Conservation (phyloP, 2,797 vertebrate species). For the Schizopygopsis malacanthus region DNA sequence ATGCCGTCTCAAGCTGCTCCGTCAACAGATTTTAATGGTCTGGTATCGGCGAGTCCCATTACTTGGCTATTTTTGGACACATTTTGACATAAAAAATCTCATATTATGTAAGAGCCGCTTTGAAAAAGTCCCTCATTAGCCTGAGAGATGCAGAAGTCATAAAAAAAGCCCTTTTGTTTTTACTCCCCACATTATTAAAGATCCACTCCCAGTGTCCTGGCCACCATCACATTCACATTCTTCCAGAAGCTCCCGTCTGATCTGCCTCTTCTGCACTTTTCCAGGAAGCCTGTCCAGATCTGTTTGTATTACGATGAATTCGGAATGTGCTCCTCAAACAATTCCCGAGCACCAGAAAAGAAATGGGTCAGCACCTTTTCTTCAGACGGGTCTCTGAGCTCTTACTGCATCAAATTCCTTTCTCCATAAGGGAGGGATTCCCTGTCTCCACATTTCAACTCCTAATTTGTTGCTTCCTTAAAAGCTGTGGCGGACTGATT, state of each 20-base stretch:
- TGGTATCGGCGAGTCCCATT: background rate
- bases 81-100: background rate
- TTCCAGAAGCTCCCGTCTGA: conserved; percentile 38
- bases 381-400: conserved; percentile 22
- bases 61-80: conserved; percentile 20
- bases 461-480: conserved; percentile 41
- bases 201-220: conserved; percentile 32
- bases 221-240: conserved; percentile 20
- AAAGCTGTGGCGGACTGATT: conserved; percentile 37
- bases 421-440: conserved; percentile 42
- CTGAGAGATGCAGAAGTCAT: background rate
- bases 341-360: conserved; percentile 57
- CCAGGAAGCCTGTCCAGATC: conserved; percentile 72
- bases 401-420: conserved; percentile 9
- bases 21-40: conserved; percentile 28
- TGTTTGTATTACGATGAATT: conserved; percentile 77
- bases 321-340: conserved; percentile 78
- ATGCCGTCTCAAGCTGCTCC: conserved; percentile 13
- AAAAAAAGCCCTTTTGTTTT: conserved; percentile 42
- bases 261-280: conserved; percentile 70
- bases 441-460: conserved; percentile 32
- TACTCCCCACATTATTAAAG: conserved; percentile 23
- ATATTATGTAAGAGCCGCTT: conserved; percentile 17
- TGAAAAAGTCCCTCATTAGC: background rate
- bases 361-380: conserved; percentile 37